These are phyloP conservation scores for Microctenopoma lineatum DNA, from an alignment of 2,797 vertebrate genomes.

Conservation along the genomic window DNA sequence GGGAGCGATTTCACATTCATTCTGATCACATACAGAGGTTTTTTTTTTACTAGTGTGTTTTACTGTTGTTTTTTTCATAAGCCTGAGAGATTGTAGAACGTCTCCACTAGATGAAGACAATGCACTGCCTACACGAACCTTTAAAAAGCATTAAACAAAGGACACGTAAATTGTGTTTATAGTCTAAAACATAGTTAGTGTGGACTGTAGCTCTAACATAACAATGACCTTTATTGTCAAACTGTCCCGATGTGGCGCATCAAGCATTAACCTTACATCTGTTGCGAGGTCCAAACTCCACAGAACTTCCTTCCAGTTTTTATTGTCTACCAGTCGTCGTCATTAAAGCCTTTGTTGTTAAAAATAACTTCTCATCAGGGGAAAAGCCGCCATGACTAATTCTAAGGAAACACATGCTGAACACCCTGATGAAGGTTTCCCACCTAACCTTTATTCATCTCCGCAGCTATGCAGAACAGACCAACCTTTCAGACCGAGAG, in stretches of 20 bases:
- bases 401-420: conserved; percentile 73
- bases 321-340: conserved; percentile 51
- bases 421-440: conserved; percentile 43
- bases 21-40: neutral
- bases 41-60: neutral
- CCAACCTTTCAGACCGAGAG: conserved; percentile 51
- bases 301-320: conserved; percentile 75
- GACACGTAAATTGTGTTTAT: neutral
- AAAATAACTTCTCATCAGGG: conserved; percentile 70
- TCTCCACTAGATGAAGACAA: neutral
- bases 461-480: conserved; percentile 34
- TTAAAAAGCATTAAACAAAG: neutral
- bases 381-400: conserved; percentile 65
- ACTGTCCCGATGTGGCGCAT: conserved; percentile 13
- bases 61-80: neutral
- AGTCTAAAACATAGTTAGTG: neutral
- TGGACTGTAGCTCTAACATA: neutral
- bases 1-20: neutral
- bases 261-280: conserved; percentile 42
- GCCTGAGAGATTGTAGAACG: neutral
- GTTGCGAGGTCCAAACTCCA: conserved; percentile 30
- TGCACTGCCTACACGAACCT: neutral
- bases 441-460: conserved; percentile 44
- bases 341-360: conserved; percentile 74
- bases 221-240: conserved; percentile 3